These are phyloP conservation scores for Caenorhabditis tropicalis DNA, from an alignment of 1,140 invertebrate genomes.

Conservation along the genomic window DNA sequence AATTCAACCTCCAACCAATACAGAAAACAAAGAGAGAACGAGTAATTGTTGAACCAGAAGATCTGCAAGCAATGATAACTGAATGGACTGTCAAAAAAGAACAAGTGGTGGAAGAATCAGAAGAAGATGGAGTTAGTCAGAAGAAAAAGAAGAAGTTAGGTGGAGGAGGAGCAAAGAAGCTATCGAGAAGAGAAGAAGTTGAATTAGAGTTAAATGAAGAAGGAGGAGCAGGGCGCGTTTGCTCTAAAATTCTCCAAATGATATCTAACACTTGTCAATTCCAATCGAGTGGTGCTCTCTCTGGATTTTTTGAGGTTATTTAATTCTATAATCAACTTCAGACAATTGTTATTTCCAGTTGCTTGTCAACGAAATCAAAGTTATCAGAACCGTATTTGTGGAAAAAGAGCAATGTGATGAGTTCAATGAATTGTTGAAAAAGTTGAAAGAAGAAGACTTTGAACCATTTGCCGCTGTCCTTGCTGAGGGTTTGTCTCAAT, in stretches of 20 bases:
- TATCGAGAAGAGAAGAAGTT: slow-evolving; percentile 16
- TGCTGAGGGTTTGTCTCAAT: not conserved
- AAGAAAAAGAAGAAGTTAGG: slow-evolving; percentile 9
- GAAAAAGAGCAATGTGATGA: not conserved
- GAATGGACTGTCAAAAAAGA: not conserved
- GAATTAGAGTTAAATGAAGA: not conserved
- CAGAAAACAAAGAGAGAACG: slow-evolving; percentile 7
- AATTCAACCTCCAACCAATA: slow-evolving; percentile 31
- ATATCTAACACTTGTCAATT: slow-evolving; percentile 27
- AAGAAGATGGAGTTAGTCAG: not conserved
- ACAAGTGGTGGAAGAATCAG: not conserved
- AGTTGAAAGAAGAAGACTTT: slow-evolving; percentile 18
- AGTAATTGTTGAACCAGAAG: slow-evolving; percentile 21
- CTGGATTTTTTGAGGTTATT: not conserved
- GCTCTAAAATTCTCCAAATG: slow-evolving; percentile 5
- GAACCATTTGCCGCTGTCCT: slow-evolving; percentile 2
- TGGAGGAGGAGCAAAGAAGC: not conserved
- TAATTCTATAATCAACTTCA: not conserved
- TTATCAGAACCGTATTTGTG: not conserved
- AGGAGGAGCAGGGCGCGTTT: not conserved
- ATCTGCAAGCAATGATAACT: slow-evolving; percentile 15
- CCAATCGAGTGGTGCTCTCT: not conserved
- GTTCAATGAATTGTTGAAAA: slow-evolving; percentile 7
- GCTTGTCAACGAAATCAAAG: not conserved
- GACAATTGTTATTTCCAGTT: not conserved